Percentiles rank a stretch among this genome's conserved stretches.
These are phyloP conservation scores for Drosophila leonis DNA, from an alignment of 2,888 invertebrate genomes.

Conservation along the genomic window DNA sequence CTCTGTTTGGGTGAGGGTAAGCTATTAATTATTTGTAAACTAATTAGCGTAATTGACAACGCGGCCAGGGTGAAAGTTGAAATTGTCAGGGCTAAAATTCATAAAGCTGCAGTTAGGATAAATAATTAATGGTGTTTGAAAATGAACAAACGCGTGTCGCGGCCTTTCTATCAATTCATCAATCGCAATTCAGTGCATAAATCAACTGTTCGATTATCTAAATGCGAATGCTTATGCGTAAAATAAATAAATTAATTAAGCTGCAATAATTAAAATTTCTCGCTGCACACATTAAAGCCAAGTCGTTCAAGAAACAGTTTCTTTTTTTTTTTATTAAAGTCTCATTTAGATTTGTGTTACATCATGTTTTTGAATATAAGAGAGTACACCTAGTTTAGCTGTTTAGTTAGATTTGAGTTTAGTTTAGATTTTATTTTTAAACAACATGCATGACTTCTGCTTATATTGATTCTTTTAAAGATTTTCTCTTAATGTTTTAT, in stretches of 20 bases:
- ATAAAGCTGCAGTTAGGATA: conserved; percentile 45
- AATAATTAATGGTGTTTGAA: conserved; percentile 67
- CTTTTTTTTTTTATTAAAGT: conserved; percentile 13
- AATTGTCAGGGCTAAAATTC: conserved; percentile 55
- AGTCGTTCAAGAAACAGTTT: conserved; percentile 14
- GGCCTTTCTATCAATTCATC: conserved; percentile 50
- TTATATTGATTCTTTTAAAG: conserved; percentile 18
- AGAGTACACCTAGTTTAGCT: conserved; percentile 38
- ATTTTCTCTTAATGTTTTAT: conserved; percentile 28
- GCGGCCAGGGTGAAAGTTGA: conserved; percentile 30
- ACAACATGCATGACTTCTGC: conserved; percentile 47
- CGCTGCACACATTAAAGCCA: conserved; percentile 48
- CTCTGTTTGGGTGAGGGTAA: conserved; percentile 11
- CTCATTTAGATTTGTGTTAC: conserved; percentile 25
- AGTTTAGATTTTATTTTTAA: conserved; percentile 34
- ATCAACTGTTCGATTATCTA: conserved; percentile 56
- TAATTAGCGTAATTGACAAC: conserved; percentile 76
- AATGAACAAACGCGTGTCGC: conserved; percentile 56
- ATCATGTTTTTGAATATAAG: conserved; percentile 32
- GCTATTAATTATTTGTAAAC: conserved; percentile 68
- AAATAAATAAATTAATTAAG: conserved; percentile 33
- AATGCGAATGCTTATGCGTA: conserved; percentile 33
- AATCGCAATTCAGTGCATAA: conserved; percentile 57
- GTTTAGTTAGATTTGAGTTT: conserved; percentile 33
- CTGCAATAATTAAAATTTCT: conserved; percentile 31